Base-by-base conservation (phyloP, 2,888 invertebrate species). In the Pardosa pseudoannulata region DNA sequence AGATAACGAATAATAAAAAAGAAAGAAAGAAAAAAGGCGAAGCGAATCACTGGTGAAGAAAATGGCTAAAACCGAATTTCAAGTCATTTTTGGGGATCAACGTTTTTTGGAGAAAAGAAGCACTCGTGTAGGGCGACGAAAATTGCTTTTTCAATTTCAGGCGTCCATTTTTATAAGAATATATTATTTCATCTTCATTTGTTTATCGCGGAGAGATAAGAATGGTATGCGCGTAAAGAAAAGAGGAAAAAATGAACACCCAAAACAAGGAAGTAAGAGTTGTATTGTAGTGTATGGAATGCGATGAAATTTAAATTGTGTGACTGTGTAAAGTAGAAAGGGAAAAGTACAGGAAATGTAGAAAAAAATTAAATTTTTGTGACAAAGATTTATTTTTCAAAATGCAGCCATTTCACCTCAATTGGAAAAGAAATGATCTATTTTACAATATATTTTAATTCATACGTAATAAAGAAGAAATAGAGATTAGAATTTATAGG, bases 91-190 rank as follows among this genome's bases (percentile, higher is more conserved):
- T 7, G n/a, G 19, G 56, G 56, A 56, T 56, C 56, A 56, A 56
- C 56, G 56, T 23, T 56, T 56, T 56, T 56, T 23, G n/a, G 19
- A 23, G 6, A 46, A n/a, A 13, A 13, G 41, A 56, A 56, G 23
- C 56, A 46, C 9, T 5, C 23, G 56, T 6, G 5, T 2, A 16
- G 16, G 23, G 23, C n/a, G n/a, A 56, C 56, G 1, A 1, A 56
- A 56, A 56, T 56, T 56, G 56, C 23, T 56, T 56, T n/a, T 56
- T 56, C 56, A 56, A 23, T 56, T 56, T 46, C 56, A 6, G n/a
- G 56, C 56, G 56, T 56, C 56, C 56, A 56, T 56, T 56, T 56
- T 23, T 1, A 56, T 23, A 56, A 23, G 56, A 19, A 23, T 56
- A 56, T 2, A 56, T 56, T 56, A 56, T 56, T 56, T 2, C 5